Percentiles rank a stretch among this genome's conserved stretches.
Conservation (phyloP, 1,140 invertebrate species). For the Anthonomus grandis region DNA sequence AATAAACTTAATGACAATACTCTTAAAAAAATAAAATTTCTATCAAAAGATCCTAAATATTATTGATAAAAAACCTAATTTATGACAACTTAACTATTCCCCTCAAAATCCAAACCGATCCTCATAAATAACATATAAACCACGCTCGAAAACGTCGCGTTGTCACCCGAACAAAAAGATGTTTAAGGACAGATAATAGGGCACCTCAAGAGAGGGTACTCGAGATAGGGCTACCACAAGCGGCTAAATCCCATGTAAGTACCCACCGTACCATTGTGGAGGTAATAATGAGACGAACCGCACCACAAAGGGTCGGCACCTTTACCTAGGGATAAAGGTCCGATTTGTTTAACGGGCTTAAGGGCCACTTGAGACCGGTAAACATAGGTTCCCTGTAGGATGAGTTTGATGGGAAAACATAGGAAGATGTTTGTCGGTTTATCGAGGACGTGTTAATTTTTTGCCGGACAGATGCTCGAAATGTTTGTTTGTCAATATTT, state of each 20-base stretch:
- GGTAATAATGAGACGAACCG: slow-evolving; percentile 24
- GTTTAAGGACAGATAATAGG: slow-evolving; percentile 24
- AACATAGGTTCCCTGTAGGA: no score
- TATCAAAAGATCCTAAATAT: no score
- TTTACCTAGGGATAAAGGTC: background rate
- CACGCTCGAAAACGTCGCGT: slow-evolving; percentile 1
- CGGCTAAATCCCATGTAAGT: slow-evolving; percentile 24
- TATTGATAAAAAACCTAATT: no score
- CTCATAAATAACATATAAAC: slow-evolving; percentile 21
- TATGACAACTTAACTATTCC: no score
- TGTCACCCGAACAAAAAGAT: slow-evolving; percentile 16
- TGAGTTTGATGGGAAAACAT: no score
- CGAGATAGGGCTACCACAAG: slow-evolving; percentile 23
- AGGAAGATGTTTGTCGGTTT: no score
- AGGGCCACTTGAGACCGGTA: slow-evolving; percentile 3
- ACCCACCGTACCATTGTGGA: slow-evolving; percentile 19
- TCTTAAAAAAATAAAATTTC: no score
- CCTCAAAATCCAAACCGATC: no score
- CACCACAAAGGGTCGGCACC: slow-evolving; percentile 12
- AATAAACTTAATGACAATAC: no score
- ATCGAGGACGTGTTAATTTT: no score
- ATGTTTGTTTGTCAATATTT: no score
- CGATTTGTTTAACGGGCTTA: slow-evolving; percentile 22
- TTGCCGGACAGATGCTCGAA: no score
- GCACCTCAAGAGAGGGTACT: slow-evolving; percentile 21